phyloP scores from a whole-genome alignment of 64 coral and sea anemone genomes.

The Montipora sp. region DNA sequence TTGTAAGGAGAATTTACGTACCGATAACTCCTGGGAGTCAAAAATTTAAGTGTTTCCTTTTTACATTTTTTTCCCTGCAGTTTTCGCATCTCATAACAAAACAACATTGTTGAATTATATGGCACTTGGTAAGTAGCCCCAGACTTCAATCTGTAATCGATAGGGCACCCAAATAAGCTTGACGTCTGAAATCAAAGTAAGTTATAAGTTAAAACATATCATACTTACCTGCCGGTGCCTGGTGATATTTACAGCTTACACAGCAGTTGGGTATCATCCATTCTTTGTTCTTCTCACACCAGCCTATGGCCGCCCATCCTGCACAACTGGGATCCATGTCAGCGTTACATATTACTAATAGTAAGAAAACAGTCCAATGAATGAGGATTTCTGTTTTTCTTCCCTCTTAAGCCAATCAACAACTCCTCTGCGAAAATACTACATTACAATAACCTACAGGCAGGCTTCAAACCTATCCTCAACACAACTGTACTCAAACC shows the following conservation, averaged over 20 bases:
- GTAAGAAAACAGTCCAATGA: neutral
- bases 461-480: too few relatives aligned
- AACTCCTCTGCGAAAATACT: neutral
- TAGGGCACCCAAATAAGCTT: neutral
- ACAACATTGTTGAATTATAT: too few relatives aligned
- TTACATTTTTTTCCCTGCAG: too few relatives aligned
- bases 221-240: constrained; percentile 10
- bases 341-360: neutral
- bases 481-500: too few relatives aligned
- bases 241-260: constrained; percentile 56
- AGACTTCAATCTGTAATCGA: neutral
- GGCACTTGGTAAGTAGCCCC: too few relatives aligned
- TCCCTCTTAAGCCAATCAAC: neutral
- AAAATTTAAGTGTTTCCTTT: too few relatives aligned
- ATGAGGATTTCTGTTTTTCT: neutral
- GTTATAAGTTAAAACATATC: neutral
- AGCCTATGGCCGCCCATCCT: constrained; percentile 8
- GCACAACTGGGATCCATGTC: constrained; percentile 12
- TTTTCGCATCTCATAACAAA: too few relatives aligned
- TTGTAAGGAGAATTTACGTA: too few relatives aligned
- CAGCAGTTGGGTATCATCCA: constrained; percentile 65
- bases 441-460: too few relatives aligned
- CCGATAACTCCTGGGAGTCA: too few relatives aligned
- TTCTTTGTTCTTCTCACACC: constrained; percentile 40
- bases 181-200: too few relatives aligned